Conservation (phyloP, 2,888 invertebrate species). For the Drosophila hamatofila region DNA sequence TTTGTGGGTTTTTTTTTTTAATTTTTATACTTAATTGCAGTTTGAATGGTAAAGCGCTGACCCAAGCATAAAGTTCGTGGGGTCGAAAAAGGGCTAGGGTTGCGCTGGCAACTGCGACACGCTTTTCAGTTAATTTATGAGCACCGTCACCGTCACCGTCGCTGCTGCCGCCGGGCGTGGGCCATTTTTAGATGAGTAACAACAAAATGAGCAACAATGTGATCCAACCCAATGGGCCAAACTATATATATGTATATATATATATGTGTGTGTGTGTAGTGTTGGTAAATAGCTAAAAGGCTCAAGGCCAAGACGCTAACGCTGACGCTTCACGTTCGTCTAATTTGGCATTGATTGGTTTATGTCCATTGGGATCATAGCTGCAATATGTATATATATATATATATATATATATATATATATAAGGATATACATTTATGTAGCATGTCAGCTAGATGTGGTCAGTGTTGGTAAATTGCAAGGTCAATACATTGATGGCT, state of each 20-base stretch:
- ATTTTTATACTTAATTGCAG: slow-evolving; percentile 60
- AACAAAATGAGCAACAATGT: slow-evolving; percentile 41
- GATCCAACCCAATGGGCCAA: slow-evolving; percentile 1
- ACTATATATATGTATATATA: background rate
- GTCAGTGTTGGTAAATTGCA: slow-evolving; percentile 2
- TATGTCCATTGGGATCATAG: slow-evolving; percentile 2
- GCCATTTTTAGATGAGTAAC: slow-evolving; percentile 31
- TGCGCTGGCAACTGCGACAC: slow-evolving; percentile 33
- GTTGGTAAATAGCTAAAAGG: slow-evolving; percentile 14
- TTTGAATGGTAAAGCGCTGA: slow-evolving; percentile 42
- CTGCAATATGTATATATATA: background rate
- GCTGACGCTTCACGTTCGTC: background rate
- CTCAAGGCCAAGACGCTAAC: slow-evolving; percentile 3
- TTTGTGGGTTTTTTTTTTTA: slow-evolving; percentile 15
- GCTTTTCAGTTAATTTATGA: slow-evolving; percentile 51
- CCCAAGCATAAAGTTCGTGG: slow-evolving; percentile 5
- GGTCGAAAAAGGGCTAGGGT: background rate
- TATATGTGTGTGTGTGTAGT: slow-evolving; percentile 6
- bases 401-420: too few species aligned
- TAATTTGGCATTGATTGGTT: slow-evolving; percentile 12
- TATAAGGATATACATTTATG: too few species aligned
- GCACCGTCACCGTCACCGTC: slow-evolving; percentile 23
- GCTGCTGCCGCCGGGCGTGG: slow-evolving; percentile 33
- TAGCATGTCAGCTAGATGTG: background rate
- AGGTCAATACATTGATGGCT: background rate